Conservation (phyloP, 2,888 invertebrate species). For the Lottia gigantea region DNA sequence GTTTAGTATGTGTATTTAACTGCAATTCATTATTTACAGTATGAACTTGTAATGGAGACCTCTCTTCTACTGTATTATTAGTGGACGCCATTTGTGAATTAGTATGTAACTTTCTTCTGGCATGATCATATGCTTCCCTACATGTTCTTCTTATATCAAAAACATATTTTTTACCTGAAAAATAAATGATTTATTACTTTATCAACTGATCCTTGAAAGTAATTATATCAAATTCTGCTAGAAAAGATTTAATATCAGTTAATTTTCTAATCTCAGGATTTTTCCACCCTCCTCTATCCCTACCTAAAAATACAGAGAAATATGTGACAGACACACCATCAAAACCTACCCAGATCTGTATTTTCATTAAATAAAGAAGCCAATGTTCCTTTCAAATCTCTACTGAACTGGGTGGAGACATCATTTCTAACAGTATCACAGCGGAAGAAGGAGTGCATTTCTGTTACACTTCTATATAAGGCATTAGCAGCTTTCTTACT, state of each 20-base stretch:
- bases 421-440: constrained; percentile 90
- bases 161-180: constrained; percentile 84
- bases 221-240: too few species aligned
- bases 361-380: constrained; percentile 89
- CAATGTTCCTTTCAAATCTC: constrained; percentile 90
- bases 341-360: constrained; percentile 54
- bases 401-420: constrained; percentile 88
- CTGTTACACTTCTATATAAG: constrained; percentile 80
- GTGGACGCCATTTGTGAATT: constrained; percentile 18
- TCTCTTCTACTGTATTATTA: not conserved
- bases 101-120: constrained; percentile 78
- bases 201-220: too few species aligned
- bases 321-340: not conserved
- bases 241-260: not conserved
- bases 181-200: not conserved
- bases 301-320: not conserved
- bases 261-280: not conserved
- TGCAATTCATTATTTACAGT: too few species aligned
- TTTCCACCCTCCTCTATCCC: not conserved
- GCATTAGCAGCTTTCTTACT: constrained; percentile 85
- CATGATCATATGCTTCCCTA: constrained; percentile 89
- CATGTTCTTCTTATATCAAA: constrained; percentile 91
- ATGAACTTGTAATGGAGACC: too few species aligned
- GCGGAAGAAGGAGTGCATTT: constrained; percentile 92
- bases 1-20: too few species aligned